Evolutionary conservation across 2,888 invertebrate genomes (phyloP).

Genomic region (Volucella bombylans): DNA sequence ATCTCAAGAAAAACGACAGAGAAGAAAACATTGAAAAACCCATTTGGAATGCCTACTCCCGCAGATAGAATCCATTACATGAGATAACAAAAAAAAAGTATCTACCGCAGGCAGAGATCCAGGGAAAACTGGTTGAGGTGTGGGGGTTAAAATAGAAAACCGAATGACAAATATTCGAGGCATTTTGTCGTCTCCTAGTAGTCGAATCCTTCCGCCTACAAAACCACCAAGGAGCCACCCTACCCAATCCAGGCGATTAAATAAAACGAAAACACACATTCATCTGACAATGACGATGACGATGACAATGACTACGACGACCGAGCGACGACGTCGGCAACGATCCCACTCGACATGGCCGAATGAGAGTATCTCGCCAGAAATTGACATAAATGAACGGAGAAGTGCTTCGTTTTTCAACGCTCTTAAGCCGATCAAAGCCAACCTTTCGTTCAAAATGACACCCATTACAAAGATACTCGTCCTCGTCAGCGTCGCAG

Average conservation of each 20-base stretch:
- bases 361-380: conserved; percentile 56
- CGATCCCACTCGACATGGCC: conserved; percentile 52
- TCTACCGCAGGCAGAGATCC: conserved; percentile 5
- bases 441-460: conserved; percentile 72
- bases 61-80: conserved; percentile 45
- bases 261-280: conserved; percentile 12
- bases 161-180: conserved; percentile 57
- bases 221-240: not conserved
- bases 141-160: conserved; percentile 29
- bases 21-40: conserved; percentile 55
- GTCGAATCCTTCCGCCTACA: conserved; percentile 21
- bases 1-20: not conserved
- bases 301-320: no score
- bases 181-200: conserved; percentile 42
- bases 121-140: no score
- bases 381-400: conserved; percentile 68
- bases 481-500: conserved; percentile 38
- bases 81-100: conserved; percentile 33
- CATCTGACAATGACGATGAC: not conserved
- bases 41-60: conserved; percentile 50
- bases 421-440: conserved; percentile 72
- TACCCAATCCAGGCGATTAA: not conserved
- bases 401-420: conserved; percentile 72
- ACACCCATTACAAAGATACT: conserved; percentile 74
- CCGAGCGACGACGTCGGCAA: no score